Evolutionary conservation across 2,888 invertebrate species (phyloP), one percentile per base, ranked within the genome.

Genomic region (Xestia ashworthii): DNA sequence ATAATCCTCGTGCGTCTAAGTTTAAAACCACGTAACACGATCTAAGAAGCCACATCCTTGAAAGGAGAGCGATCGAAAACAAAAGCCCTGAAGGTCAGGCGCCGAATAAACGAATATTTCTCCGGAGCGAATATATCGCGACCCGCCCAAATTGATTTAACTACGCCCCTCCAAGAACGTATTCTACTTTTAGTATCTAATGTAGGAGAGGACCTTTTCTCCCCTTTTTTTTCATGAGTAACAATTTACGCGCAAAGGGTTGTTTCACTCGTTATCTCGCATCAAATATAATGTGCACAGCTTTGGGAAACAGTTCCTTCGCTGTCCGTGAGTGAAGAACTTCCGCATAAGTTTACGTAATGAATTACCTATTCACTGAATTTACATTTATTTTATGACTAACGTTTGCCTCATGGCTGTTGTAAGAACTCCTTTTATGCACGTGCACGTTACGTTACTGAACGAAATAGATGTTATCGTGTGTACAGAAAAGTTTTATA

Each of bases 121-220:
- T 86, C 82, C 88, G 75, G 32, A 71, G 67, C 55, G 85, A 89
- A 92, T 92, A 91, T 92, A 93, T 92, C 91, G 91, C 89, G 91
- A 91, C 91, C 92, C 92, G 74, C 82, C 87, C 85, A 92, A 94
- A 94, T 94, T 93, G 93, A 94, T 93, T 94, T 92, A 93, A 92
- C 90, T 90, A 89, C 85, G 82, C 81, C 85, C 81, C 84, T 87
- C 80, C 76, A 70, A 69, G 86, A 90, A 88, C 86, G 88, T 91
- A 89, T 89, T 90, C 89, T 87, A 86, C 88, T 89, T 89, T 88
- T 82, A 85, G 85, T 83, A 81, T 81, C 80, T 87, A 87, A 87
- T 85, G 80, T 81, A 78, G 73, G 60, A 85, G 84, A 82, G 64
- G 74, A 83, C 78, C 76, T 74, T 83, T 82, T 82, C 74, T 44